Evolutionary conservation across 2,888 invertebrate genomes (phyloP), one percentile per base, ranked within the genome.

Genomic region (Drosophila mercatorum): DNA sequence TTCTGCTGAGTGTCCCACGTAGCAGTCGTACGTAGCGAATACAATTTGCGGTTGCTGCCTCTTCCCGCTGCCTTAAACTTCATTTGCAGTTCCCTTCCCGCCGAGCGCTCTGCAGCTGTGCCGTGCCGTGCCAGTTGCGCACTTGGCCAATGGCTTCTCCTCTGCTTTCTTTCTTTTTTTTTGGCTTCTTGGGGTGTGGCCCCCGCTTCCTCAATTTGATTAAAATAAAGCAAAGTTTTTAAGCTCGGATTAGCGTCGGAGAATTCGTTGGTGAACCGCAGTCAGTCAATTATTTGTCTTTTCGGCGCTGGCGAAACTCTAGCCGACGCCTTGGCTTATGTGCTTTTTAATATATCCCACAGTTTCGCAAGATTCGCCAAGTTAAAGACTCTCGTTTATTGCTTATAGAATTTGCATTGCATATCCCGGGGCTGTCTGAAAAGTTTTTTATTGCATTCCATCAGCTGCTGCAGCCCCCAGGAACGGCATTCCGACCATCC

Each of bases 171-270:
- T 14, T n/a, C 2, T n/a, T 2, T n/a, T 31, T 31, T 31, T 67
- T 63, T 41, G 47, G 17, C 43, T 38, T 26, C 7, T 47, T 38
- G 14, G 57, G 22, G 34, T 49, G 53, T 28, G 49, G 31, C 36
- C 34, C 5, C 49, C 52, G 34, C 61, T 51, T 41, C 40, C 74
- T 64, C 80, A 76, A 85, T 79, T 88, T 90, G 75, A 88, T 84
- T 84, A 89, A 81, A 90, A 88, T 86, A 88, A 88, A 90, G 89
- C 79, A 76, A 83, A 90, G 84, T 86, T 91, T 79, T 81, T 83
- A 88, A 91, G 90, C 86, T 68, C 60, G 81, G 90, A 90, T 91
- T 91, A 91, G 89, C 83, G 88, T 75, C 89, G 70, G 74, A 83
- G 17, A 22, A 84, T 78, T 68, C 76, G 72, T 75, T 72, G 68